phyloP scores from a whole-genome alignment of 2,888 invertebrate genomes.

The Nomada lathburiana region DNA sequence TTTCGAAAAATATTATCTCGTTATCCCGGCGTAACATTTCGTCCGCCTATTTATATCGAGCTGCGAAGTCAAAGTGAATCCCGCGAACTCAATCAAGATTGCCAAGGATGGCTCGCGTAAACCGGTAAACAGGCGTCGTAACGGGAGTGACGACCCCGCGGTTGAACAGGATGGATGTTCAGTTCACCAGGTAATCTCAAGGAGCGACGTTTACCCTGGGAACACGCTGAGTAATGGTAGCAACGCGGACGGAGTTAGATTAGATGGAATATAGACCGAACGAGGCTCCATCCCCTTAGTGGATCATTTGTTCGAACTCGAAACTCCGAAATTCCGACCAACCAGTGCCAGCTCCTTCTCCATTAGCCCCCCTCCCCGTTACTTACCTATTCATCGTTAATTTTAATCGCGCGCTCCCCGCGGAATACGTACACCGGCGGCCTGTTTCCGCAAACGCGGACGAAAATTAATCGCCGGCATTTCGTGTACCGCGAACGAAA shows the following conservation, averaged over 20 bases:
- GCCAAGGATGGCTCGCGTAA: not conserved
- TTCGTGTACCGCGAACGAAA: not conserved
- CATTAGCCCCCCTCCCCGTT: slow-evolving; percentile 22
- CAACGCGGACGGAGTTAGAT: slow-evolving; percentile 64
- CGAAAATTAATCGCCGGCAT: slow-evolving; percentile 38
- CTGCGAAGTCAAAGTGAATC: too few species aligned
- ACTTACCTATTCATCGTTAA: slow-evolving; percentile 60
- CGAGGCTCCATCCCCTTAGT: slow-evolving; percentile 68
- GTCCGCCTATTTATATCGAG: too few species aligned
- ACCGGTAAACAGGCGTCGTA: slow-evolving; percentile 23
- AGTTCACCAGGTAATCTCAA: slow-evolving; percentile 59
- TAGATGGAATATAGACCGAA: slow-evolving; percentile 68
- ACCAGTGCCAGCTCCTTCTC: not conserved
- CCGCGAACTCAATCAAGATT: not conserved
- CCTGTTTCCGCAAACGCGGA: slow-evolving; percentile 1
- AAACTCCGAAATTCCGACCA: slow-evolving; percentile 62
- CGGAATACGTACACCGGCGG: slow-evolving; percentile 8
- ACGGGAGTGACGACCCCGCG: slow-evolving; percentile 24
- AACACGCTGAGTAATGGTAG: slow-evolving; percentile 64
- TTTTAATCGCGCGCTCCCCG: slow-evolving; percentile 62
- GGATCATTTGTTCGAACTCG: slow-evolving; percentile 70
- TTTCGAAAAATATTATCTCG: too few species aligned
- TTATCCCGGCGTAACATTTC: too few species aligned
- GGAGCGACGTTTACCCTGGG: slow-evolving; percentile 56
- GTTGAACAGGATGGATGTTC: slow-evolving; percentile 51